Percentiles rank a stretch among this genome's conserved stretches.
Evolutionary conservation across 2,888 invertebrate genomes (phyloP).

Genomic region (Boloria euphrosyne): DNA sequence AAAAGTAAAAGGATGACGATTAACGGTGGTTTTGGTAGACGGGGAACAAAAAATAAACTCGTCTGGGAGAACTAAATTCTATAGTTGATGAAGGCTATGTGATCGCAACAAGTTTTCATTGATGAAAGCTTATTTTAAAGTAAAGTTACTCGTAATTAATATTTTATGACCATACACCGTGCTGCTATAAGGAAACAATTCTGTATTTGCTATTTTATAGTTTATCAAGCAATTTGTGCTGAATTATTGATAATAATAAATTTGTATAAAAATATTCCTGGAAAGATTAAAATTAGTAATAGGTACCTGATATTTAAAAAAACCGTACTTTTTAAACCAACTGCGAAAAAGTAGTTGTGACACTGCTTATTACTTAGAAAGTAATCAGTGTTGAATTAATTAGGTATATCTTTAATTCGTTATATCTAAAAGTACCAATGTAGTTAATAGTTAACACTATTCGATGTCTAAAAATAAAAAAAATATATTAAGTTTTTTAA

Average conservation of each 20-base stretch:
- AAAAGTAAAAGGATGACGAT: constrained; percentile 49
- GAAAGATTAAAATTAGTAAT: too few relatives aligned
- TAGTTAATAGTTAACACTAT: constrained; percentile 2
- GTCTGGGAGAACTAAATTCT: constrained; percentile 26
- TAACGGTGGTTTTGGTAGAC: constrained; percentile 49
- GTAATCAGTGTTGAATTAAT: too few relatives aligned
- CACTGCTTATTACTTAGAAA: too few relatives aligned
- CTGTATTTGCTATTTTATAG: neutral
- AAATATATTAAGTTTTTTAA: constrained; percentile 20
- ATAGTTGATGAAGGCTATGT: constrained; percentile 9
- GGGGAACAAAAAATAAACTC: constrained; percentile 22
- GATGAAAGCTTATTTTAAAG: constrained; percentile 2
- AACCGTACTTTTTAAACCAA: too few relatives aligned
- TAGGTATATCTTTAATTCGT: neutral
- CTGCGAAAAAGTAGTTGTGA: too few relatives aligned
- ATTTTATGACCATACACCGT: neutral
- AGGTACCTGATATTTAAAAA: too few relatives aligned
- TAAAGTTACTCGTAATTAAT: neutral
- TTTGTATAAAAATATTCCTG: too few relatives aligned
- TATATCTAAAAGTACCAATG: neutral
- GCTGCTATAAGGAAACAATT: neutral
- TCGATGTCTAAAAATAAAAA: constrained; percentile 8
- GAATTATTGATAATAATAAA: too few relatives aligned
- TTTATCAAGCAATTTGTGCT: too few relatives aligned
- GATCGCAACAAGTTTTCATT: neutral